phyloP scores from a whole-genome alignment of 1,140 invertebrate species.

The Camponotus pennsylvanicus region DNA sequence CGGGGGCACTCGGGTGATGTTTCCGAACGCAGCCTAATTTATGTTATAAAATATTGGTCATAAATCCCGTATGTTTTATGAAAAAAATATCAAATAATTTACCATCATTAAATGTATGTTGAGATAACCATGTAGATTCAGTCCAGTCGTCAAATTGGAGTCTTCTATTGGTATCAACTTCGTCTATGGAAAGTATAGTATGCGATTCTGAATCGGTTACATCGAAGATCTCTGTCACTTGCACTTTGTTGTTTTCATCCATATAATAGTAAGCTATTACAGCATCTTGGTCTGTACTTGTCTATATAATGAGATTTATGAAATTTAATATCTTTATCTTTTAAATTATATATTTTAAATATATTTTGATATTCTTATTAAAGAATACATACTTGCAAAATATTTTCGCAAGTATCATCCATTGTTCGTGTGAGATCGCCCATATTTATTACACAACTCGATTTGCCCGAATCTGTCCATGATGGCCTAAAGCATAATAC shows the following conservation, averaged over 20 bases:
- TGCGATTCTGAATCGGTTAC: slow-evolving; percentile 90
- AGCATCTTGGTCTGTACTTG: slow-evolving; percentile 94
- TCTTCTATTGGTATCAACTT: slow-evolving; percentile 84
- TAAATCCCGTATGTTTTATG: not conserved
- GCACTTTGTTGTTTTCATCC: slow-evolving; percentile 94
- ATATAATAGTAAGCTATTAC: slow-evolving; percentile 96
- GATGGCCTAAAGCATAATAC: slow-evolving; percentile 77
- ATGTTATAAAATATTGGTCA: slow-evolving; percentile 5
- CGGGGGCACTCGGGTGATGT: no score
- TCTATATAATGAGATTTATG: slow-evolving; percentile 76
- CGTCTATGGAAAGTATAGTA: slow-evolving; percentile 83
- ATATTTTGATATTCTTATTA: slow-evolving; percentile 16
- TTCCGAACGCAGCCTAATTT: no score
- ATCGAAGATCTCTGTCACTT: slow-evolving; percentile 95
- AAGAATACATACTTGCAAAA: slow-evolving; percentile 88
- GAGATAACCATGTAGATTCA: slow-evolving; percentile 83
- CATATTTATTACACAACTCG: slow-evolving; percentile 86
- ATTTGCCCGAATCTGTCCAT: slow-evolving; percentile 79
- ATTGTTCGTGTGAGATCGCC: slow-evolving; percentile 82
- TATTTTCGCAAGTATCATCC: slow-evolving; percentile 94
- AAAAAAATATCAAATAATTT: slow-evolving; percentile 53
- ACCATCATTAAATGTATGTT: slow-evolving; percentile 80
- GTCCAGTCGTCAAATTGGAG: slow-evolving; percentile 87
- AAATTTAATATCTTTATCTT: not conserved
- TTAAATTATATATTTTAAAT: not conserved